phyloP scores from a whole-genome alignment of 2,113 vertebrate genomes.

The Pterocles orientalis region DNA sequence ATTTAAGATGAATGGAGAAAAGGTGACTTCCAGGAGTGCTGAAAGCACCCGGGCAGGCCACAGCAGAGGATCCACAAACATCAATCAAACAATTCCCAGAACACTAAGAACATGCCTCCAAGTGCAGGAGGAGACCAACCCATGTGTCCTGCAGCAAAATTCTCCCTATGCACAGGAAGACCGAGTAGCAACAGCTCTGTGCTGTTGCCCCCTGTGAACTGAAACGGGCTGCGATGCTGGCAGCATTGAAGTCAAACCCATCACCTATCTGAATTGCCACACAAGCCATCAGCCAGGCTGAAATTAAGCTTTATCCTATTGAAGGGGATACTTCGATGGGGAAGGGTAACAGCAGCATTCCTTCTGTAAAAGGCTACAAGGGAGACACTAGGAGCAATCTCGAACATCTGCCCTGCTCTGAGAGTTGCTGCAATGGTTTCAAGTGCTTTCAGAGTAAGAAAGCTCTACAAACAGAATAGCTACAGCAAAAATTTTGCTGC shows the following conservation, averaged over 20 bases:
- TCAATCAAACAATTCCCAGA: not conserved
- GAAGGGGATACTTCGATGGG: not conserved
- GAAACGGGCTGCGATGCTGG: not conserved
- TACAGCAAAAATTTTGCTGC: not conserved
- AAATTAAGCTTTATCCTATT: not conserved
- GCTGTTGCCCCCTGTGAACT: not conserved
- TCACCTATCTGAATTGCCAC: not conserved
- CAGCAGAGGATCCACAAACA: not conserved
- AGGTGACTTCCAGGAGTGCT: not conserved
- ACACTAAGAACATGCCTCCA: rapidly evolving
- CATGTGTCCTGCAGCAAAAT: not conserved
- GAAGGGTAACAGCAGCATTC: not conserved
- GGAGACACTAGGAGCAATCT: not conserved
- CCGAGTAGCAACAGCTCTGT: not conserved
- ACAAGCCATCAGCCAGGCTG: not conserved
- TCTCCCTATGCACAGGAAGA: not conserved
- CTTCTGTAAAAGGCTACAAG: not conserved
- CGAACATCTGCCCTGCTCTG: not conserved
- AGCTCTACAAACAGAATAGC: not conserved
- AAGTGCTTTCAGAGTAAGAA: not conserved
- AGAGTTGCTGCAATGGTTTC: rapidly evolving
- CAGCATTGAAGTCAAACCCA: not conserved
- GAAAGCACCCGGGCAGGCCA: not conserved
- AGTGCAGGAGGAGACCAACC: not conserved
- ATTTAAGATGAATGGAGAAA: not conserved